Evolutionary conservation across 2,888 invertebrate genomes (phyloP), one percentile per base, ranked within the genome.

Genomic region (Octodonta nipae): DNA sequence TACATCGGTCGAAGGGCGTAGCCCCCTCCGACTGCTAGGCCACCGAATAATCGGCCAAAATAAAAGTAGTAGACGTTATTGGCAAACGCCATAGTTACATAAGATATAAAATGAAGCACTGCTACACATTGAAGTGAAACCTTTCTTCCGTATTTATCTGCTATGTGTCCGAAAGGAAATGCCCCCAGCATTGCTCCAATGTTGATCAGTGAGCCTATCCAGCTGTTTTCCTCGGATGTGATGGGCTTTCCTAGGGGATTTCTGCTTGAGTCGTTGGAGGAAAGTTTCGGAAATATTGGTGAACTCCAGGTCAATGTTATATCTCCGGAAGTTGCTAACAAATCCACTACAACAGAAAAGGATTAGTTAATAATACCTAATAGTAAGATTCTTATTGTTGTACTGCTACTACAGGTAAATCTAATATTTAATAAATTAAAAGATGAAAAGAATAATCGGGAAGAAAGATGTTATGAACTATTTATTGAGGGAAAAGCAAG

Each of bases 1-100:
- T 88, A 89, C 72, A 86, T 79, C 0, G 88, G 85, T 1, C 76
- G 71, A 2, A 78, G 71, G 0, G 79, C 75, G 62, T 77, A 80
- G 7, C 76, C 65, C 49, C 78, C 73, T 0, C 81, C 78, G 0
- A 77, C 68, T 1, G 72, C 73, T 1, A 80, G 50, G 28, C 84
- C 84, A n/a, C 56, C 58, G 5, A 68, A 35, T 12, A 67, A 45
- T 41, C 69, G 51, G 11, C 64, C 66, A 2, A 56, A 49, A 38
- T 62, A 65, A 29, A 44, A 52, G 6, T 44, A 26, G 20, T 45
- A 37, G n/a, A 52, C 40, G 15, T 40, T 36, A 2, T 22, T 32
- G 2, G 48, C 47, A 29, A 52, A 43, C 0, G 50, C 47, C 34
- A 46, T 44, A 5, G 40, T 42, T 16, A 46, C 6, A 32, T 42